Evolutionary conservation across 1,140 invertebrate species (phyloP).

Genomic region (Zaprionus tsacasi): DNA sequence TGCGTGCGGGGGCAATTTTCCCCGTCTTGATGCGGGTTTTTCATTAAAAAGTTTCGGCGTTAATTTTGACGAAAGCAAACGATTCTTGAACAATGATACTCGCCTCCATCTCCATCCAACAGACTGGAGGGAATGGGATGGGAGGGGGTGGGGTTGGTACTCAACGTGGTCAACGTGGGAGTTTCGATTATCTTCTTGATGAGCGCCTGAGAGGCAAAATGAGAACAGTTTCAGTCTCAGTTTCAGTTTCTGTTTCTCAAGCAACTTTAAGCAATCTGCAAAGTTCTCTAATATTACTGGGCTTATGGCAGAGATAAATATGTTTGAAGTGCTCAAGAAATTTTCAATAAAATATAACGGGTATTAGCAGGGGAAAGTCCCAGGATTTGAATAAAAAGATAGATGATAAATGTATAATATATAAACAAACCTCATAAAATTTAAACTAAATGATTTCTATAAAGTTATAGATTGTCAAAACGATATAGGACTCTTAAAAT

Average conservation of each 20-base stretch:
- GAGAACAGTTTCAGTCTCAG: not conserved
- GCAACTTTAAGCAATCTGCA: constrained; percentile 6
- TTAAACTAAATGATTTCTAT: no score
- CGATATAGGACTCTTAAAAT: no score
- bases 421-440: no score
- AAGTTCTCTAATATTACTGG: not conserved
- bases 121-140: no score
- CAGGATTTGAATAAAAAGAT: not conserved
- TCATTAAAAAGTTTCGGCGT: constrained; percentile 77
- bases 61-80: constrained; percentile 75
- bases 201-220: constrained; percentile 7
- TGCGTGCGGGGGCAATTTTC: constrained; percentile 38
- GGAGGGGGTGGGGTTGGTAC: no score
- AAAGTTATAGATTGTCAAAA: no score
- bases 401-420: no score
- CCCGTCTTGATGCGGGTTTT: constrained; percentile 66
- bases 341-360: not conserved
- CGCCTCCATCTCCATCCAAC: not conserved
- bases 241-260: not conserved
- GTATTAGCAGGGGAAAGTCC: not conserved
- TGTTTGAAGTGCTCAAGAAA: not conserved
- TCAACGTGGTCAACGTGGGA: constrained; percentile 21
- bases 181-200: constrained; percentile 59
- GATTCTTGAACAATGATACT: constrained; percentile 49
- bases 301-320: constrained; percentile 1